A percentile compares a stretch with the other conserved stretches of the same genome.
Conservation (phyloP, 1,140 invertebrate genomes). For the Oscheius sp. region DNA sequence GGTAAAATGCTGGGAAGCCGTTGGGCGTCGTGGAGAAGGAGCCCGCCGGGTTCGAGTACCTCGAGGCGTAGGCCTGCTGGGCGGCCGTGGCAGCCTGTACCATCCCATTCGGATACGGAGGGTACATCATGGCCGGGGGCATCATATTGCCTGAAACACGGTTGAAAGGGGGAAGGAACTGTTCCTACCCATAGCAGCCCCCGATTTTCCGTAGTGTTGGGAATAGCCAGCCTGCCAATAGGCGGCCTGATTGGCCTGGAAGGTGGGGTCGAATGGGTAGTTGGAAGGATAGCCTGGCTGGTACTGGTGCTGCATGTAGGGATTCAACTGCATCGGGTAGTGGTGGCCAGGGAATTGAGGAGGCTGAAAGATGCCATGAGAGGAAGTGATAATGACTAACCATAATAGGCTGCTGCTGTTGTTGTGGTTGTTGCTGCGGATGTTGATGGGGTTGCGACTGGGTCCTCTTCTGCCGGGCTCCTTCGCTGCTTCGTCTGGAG, state of each 20-base stretch:
- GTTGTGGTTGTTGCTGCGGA: not conserved
- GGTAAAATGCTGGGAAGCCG: not conserved
- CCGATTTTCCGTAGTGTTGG: not conserved
- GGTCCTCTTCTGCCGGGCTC: not conserved
- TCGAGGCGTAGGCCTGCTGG: not conserved
- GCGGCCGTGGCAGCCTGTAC: not conserved
- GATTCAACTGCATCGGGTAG: not conserved
- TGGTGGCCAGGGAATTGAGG: not conserved
- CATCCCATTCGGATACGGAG: not conserved
- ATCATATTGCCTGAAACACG: not conserved
- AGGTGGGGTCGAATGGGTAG: not conserved
- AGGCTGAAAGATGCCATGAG: not conserved
- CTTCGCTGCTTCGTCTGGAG: not conserved
- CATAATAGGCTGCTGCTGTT: not conserved
- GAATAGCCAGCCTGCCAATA: not conserved
- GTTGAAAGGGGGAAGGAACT: not conserved
- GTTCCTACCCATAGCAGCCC: not conserved
- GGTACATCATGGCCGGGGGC: slow-evolving; percentile 3
- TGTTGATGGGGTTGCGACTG: not conserved
- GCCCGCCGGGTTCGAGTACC: not conserved
- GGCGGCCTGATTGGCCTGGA: not conserved
- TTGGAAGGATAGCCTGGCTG: not conserved
- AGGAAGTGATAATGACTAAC: not conserved
- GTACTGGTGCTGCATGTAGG: not conserved
- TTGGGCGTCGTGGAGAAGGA: not conserved